phyloP scores from a whole-genome alignment of 2,113 vertebrate species.

The Megalops atlanticus region DNA sequence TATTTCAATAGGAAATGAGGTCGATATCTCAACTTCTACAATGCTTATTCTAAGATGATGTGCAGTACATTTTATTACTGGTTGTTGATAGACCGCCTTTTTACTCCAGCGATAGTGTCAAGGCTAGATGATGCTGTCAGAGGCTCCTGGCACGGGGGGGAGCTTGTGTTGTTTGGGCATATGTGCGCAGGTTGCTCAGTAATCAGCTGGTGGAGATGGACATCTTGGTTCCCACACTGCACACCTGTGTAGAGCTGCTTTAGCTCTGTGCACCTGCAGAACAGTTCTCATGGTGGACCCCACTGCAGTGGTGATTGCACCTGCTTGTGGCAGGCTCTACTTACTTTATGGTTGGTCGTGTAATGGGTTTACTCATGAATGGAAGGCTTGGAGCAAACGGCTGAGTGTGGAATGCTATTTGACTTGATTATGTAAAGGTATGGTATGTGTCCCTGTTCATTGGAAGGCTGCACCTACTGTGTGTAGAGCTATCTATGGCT shows the following conservation, averaged over 20 bases:
- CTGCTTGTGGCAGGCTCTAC: too few relatives aligned
- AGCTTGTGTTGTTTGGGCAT: not conserved
- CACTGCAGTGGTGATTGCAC: not conserved
- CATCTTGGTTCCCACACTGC: not conserved
- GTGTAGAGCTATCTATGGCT: not conserved
- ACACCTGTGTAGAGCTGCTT: not conserved
- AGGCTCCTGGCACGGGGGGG: not conserved
- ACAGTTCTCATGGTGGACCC: not conserved
- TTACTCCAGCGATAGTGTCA: not conserved
- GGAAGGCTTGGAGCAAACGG: not conserved
- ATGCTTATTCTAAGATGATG: not conserved
- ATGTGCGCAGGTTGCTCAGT: not conserved
- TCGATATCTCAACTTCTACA: not conserved
- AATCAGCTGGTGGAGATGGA: conserved; percentile 3
- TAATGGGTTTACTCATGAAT: not conserved
- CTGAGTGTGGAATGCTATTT: not conserved
- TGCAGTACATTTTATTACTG: not conserved
- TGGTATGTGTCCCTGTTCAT: not conserved
- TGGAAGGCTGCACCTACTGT: not conserved
- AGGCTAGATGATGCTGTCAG: not conserved
- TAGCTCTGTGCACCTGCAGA: not conserved
- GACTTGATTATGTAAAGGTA: not conserved
- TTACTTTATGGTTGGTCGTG: too few relatives aligned
- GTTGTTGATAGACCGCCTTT: not conserved
- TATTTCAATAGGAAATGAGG: not conserved